Percentiles rank a stretch among this genome's conserved stretches.
Evolutionary conservation across 2,888 invertebrate genomes (phyloP).

Genomic region (Embidobia sp.): DNA sequence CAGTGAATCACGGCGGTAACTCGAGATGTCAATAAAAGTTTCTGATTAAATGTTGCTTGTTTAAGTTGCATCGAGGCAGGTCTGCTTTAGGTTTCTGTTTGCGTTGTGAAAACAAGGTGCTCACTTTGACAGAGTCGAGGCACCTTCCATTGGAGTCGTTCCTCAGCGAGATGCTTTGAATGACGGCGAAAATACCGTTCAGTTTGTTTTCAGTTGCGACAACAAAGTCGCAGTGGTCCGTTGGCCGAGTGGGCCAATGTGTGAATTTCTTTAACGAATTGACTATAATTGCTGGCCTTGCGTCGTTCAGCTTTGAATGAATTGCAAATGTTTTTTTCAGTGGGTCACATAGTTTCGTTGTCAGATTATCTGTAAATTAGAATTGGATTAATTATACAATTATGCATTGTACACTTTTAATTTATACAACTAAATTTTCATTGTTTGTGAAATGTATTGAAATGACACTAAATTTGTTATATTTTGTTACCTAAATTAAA

Average conservation of each 20-base stretch:
- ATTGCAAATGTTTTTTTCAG: background rate
- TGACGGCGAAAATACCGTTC: conserved; percentile 82
- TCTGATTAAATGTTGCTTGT: background rate
- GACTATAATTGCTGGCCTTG: conserved; percentile 18
- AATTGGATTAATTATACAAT: no score
- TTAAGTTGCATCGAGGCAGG: background rate
- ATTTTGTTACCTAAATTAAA: no score
- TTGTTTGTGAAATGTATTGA: no score
- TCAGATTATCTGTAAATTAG: conserved; percentile 22
- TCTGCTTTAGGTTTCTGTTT: background rate
- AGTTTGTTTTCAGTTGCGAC: conserved; percentile 69
- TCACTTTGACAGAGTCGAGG: conserved; percentile 82
- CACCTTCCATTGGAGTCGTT: conserved; percentile 79
- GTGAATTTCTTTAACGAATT: conserved; percentile 19
- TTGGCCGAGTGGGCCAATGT: conserved; percentile 2
- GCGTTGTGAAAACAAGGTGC: no score
- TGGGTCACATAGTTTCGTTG: conserved; percentile 5
- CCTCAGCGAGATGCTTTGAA: conserved; percentile 82
- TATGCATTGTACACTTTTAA: no score
- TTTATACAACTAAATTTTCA: no score
- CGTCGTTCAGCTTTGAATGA: background rate
- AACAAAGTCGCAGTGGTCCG: conserved; percentile 71
- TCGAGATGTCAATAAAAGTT: no score
- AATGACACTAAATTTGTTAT: no score
- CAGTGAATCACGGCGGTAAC: no score